Conservation (phyloP, 2,113 vertebrate species). For the Gopherus evgoodei region DNA sequence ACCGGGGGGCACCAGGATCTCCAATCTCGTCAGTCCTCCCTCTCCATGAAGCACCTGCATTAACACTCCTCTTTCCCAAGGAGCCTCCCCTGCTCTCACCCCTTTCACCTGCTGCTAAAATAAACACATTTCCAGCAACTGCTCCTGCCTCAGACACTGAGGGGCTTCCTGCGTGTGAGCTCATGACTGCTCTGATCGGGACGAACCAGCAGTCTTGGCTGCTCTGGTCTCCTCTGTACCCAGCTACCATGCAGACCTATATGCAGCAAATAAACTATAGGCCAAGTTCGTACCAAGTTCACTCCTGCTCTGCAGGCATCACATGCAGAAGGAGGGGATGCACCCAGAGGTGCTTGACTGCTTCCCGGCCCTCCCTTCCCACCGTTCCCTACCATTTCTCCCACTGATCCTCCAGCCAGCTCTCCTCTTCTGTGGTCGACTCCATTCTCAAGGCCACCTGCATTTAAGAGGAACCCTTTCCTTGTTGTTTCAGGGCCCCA, state of each 20-base stretch:
- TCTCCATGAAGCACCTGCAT: not conserved
- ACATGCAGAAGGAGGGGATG: accelerated
- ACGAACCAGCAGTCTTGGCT: not conserved
- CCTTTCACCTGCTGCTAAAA: not conserved
- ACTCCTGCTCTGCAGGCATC: not conserved
- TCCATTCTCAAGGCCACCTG: constrained; percentile 91
- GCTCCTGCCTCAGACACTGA: not conserved
- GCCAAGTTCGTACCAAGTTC: not conserved
- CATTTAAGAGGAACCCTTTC: constrained; percentile 79
- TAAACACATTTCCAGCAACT: not conserved
- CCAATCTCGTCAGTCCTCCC: not conserved
- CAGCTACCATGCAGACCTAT: not conserved
- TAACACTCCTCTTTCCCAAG: not conserved
- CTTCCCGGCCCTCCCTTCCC: not conserved
- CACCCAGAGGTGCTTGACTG: not conserved
- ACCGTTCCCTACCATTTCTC: constrained; percentile 93
- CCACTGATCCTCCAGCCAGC: constrained; percentile 99
- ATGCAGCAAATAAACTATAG: not conserved
- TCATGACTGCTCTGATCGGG: not conserved
- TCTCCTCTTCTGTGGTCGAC: constrained; percentile 90
- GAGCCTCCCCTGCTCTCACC: no score
- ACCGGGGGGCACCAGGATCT: not conserved
- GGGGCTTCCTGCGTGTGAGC: not conserved
- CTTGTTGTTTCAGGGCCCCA: constrained; percentile 47
- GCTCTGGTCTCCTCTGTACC: accelerated